A percentile compares a stretch with the other conserved stretches of the same genome.
Conservation (phyloP, 2,888 invertebrate genomes). For the Colletes collaris region DNA sequence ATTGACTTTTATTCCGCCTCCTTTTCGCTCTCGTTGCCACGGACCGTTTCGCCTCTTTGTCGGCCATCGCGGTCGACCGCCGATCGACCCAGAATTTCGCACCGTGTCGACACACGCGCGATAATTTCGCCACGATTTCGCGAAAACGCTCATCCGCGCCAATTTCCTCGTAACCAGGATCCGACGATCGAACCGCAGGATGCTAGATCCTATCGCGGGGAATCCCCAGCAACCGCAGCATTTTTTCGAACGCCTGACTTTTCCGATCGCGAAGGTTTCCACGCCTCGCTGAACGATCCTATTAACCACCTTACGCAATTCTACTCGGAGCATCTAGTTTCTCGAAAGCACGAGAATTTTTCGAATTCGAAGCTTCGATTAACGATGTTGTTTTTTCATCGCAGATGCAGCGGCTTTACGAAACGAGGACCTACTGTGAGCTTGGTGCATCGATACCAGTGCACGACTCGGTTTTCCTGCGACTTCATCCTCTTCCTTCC, state of each 20-base stretch:
- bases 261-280: slow-evolving; percentile 1
- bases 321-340: neutral
- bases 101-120: slow-evolving; percentile 49
- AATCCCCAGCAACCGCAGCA: slow-evolving; percentile 37
- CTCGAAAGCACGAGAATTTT: neutral
- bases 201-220: slow-evolving; percentile 22
- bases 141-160: slow-evolving; percentile 19
- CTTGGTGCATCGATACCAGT: neutral
- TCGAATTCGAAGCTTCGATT: neutral
- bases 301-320: slow-evolving; percentile 16
- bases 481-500: neutral
- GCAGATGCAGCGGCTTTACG: too few relatives aligned
- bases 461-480: neutral
- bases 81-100: slow-evolving; percentile 43
- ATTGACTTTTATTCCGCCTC: slow-evolving; percentile 53
- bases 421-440: too few relatives aligned
- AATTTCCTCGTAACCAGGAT: slow-evolving; percentile 34
- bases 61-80: slow-evolving; percentile 10
- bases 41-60: neutral
- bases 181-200: slow-evolving; percentile 35
- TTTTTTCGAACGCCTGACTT: slow-evolving; percentile 13
- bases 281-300: slow-evolving; percentile 10
- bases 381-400: too few relatives aligned
- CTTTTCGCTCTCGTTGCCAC: slow-evolving; percentile 23
- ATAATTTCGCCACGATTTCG: slow-evolving; percentile 56